These are phyloP conservation scores for Typhlomys cinereus DNA, from an alignment of 2,113 vertebrate species.

Conservation along the genomic window DNA sequence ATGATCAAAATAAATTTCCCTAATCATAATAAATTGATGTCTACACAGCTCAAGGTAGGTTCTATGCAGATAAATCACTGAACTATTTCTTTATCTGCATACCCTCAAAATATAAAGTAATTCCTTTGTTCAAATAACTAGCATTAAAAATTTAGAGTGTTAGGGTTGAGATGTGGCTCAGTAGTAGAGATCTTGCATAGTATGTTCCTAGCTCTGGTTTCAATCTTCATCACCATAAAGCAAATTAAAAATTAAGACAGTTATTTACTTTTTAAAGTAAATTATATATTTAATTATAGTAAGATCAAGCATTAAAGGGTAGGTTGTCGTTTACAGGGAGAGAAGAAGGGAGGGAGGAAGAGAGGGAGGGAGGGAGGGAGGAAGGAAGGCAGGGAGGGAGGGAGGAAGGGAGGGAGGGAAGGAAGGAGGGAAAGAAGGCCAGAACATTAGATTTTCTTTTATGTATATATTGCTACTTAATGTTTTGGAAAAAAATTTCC, in stretches of 20 bases:
- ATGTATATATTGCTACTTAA: neutral
- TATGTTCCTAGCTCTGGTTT: neutral
- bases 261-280: slow-evolving; percentile 24
- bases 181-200: neutral
- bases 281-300: slow-evolving; percentile 17
- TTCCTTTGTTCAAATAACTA: slow-evolving; percentile 33
- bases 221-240: neutral
- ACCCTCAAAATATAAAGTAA: neutral
- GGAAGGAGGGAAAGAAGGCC: no score
- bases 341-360: no score
- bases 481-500: slow-evolving; percentile 47
- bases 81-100: slow-evolving; percentile 5
- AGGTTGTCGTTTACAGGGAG: no score
- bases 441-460: no score
- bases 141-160: slow-evolving; percentile 1
- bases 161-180: neutral
- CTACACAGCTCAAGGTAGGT: neutral
- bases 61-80: slow-evolving; percentile 4
- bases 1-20: slow-evolving; percentile 25
- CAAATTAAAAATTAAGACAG: neutral
- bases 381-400: no score
- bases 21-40: neutral
- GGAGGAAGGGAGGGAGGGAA: no score
- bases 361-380: no score
- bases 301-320: slow-evolving; percentile 27